Base-by-base conservation (phyloP, 2,888 invertebrate species). In the Cantharis rustica region DNA sequence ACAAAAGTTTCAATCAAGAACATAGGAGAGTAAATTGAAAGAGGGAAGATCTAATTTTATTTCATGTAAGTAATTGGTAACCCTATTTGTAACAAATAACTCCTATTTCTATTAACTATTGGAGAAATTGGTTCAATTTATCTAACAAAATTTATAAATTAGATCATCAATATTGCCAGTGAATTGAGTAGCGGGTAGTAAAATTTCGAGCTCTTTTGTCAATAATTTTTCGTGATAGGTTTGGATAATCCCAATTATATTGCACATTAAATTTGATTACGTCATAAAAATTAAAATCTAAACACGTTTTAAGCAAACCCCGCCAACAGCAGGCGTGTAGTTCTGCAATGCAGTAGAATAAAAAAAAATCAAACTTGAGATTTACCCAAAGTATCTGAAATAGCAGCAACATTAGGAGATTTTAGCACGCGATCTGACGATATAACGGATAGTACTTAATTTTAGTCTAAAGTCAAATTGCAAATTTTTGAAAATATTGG, bases 261-360 rank as follows among this genome's bases (percentile, higher is more conserved):
- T 47, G 7, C 9, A n/a, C n/a, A n/a, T 47, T n/a, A 47, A 47
- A 47, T 47, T 47, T 47, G n/a, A 47, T 47, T 47, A 47, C n/a
- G n/a, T 47, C n/a, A n/a, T n/a, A n/a, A 47, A 47, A 47, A 47
- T 47, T 47, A n/a, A 47, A 47, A 47, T 47, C n/a, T 2, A n/a
- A 47, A 47, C 47, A 47, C 47, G 47, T 7, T n/a, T 13, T 31
- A 31, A 31, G 5, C 47, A 47, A 31, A 13, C 5, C 31, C n/a
- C n/a, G 47, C 47, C 47, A 47, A 47, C n/a, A 47, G n/a, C 47
- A 27, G n/a, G 31, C 16, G 68, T 69, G 16, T 10, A 10, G 16
- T 31, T 69, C 68, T 69, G 68, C 68, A 69, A 16, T 69, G 68
- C 68, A 69, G 68, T 69, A 69, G 16, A 47, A 47, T n/a, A 1